A percentile compares a stretch with the other conserved stretches of the same genome.
These are phyloP conservation scores for Dendroctonus ponderosae DNA, from an alignment of 1,140 invertebrate species.

Conservation along the genomic window DNA sequence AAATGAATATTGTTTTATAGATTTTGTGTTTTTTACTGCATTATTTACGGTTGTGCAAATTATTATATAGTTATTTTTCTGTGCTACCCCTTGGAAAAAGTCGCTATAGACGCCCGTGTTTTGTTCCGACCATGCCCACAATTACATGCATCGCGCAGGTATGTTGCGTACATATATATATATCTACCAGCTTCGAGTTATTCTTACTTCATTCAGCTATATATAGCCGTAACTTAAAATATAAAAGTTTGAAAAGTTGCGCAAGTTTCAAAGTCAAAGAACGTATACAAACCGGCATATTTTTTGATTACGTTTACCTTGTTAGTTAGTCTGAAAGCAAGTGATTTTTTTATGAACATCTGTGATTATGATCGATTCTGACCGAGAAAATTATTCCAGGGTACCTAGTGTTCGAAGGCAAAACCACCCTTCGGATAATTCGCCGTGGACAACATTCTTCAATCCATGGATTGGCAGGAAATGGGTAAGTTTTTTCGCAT, in stretches of 20 bases:
- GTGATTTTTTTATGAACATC: conserved; percentile 22
- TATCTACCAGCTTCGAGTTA: neutral
- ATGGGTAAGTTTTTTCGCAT: conserved; percentile 20
- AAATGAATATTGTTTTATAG: too few species aligned
- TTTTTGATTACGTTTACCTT: neutral
- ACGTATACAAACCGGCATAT: conserved; percentile 26
- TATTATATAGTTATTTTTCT: too few species aligned
- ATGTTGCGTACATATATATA: too few species aligned
- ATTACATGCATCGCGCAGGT: too few species aligned
- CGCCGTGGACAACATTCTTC: conserved; percentile 6
- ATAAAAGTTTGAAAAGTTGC: conserved; percentile 5
- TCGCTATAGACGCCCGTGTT: too few species aligned
- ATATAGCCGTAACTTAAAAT: conserved; percentile 9
- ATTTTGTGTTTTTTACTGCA: too few species aligned
- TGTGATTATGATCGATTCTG: conserved; percentile 32
- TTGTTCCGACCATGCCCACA: too few species aligned
- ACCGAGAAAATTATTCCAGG: conserved; percentile 22
- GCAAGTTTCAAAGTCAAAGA: conserved; percentile 20
- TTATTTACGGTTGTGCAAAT: too few species aligned
- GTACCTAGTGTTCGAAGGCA: conserved; percentile 20
- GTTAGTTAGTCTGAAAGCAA: conserved; percentile 13
- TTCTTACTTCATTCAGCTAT: conserved; percentile 20
- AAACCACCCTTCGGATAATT: conserved; percentile 3
- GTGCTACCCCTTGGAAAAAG: too few species aligned
- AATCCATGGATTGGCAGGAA: conserved; percentile 8